Conservation (phyloP, 2,888 invertebrate genomes). For the Xestia c-nigrum region DNA sequence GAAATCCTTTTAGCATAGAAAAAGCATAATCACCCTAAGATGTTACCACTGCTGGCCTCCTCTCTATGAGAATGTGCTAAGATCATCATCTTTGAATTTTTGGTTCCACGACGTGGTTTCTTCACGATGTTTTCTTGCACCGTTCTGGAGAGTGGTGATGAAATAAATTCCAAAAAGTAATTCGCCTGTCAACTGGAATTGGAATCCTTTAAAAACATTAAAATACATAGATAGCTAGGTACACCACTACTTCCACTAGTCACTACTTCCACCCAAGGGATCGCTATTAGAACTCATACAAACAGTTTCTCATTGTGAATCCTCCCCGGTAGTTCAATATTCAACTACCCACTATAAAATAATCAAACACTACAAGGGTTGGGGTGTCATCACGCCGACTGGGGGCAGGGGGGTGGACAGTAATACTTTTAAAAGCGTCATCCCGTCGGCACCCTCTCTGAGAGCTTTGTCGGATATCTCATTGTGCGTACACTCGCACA, state of each 20-base stretch:
- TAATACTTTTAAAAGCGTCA: slow-evolving; percentile 90
- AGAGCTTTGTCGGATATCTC: slow-evolving; percentile 81
- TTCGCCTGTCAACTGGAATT: not conserved
- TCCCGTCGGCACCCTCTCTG: slow-evolving; percentile 78
- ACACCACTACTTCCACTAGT: slow-evolving; percentile 24
- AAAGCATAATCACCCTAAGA: not conserved
- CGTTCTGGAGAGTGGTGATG: too few species aligned
- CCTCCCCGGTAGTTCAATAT: slow-evolving; percentile 73
- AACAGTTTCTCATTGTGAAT: slow-evolving; percentile 66
- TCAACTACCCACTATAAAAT: slow-evolving; percentile 77
- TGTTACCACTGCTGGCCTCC: not conserved
- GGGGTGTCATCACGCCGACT: slow-evolving; percentile 68
- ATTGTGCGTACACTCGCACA: slow-evolving; percentile 80
- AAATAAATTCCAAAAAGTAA: too few species aligned
- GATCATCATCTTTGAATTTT: too few species aligned
- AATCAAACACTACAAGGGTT: slow-evolving; percentile 79
- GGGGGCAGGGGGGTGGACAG: slow-evolving; percentile 71
- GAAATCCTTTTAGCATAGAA: not conserved
- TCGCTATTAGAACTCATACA: slow-evolving; percentile 65
- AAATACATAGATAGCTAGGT: not conserved
- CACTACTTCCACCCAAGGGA: slow-evolving; percentile 51
- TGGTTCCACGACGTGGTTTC: too few species aligned
- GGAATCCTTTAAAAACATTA: slow-evolving; percentile 35
- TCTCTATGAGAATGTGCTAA: too few species aligned
- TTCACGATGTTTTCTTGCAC: too few species aligned